Percentiles rank a stretch among this genome's conserved stretches.
Conservation (phyloP, 64 coral and sea anemone genomes). For the Porites australiensis region DNA sequence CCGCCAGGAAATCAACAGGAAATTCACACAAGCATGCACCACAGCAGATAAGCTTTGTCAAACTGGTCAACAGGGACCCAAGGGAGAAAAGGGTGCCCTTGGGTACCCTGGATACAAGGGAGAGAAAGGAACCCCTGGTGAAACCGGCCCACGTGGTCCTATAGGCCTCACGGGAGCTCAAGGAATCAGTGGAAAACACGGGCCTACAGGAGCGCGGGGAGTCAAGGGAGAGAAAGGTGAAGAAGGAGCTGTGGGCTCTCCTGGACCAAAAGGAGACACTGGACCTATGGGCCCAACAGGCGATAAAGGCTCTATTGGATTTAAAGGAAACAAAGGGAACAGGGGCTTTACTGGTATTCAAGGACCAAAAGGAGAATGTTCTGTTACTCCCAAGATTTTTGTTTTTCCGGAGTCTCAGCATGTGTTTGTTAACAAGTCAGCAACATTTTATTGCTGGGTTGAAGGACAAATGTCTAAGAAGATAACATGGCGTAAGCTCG, state of each 20-base stretch:
- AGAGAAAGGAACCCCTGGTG: background rate
- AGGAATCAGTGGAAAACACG: too few relatives aligned
- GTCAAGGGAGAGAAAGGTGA: background rate
- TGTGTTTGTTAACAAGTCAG: background rate
- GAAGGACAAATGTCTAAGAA: background rate
- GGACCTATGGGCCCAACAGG: too few relatives aligned
- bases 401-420: background rate
- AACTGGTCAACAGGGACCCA: too few relatives aligned
- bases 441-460: slow-evolving; percentile 9
- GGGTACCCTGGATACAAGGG: background rate
- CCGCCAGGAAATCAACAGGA: too few relatives aligned
- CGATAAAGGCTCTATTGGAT: slow-evolving; percentile 10
- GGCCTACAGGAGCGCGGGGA: background rate
- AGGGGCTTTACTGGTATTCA: too few relatives aligned
- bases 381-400: background rate
- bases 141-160: background rate
- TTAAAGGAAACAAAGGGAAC: background rate
- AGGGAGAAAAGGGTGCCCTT: background rate
- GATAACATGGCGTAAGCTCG: background rate
- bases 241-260: background rate
- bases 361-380: slow-evolving; percentile 9
- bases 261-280: too few relatives aligned
- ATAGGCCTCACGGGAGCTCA: background rate
- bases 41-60: too few relatives aligned
- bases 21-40: too few relatives aligned